A percentile compares a stretch with the other conserved stretches of the same genome.
These are phyloP conservation scores for Lepidurus packardi DNA, from an alignment of 1,140 invertebrate genomes.

Conservation along the genomic window DNA sequence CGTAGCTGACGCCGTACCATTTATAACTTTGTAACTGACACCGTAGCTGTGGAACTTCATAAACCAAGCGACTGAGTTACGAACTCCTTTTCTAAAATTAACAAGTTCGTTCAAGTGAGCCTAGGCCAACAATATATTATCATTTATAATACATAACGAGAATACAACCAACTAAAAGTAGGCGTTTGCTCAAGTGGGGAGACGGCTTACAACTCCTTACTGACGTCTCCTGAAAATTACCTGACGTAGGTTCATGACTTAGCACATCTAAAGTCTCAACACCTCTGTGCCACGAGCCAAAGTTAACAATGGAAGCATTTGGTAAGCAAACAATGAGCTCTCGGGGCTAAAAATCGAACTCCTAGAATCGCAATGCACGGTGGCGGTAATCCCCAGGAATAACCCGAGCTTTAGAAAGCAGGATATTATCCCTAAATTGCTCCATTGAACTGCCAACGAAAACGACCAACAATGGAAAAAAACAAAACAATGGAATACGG, in stretches of 20 bases:
- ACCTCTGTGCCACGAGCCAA: neutral
- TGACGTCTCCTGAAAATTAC: neutral
- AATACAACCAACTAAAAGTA: neutral
- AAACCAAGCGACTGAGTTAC: no score
- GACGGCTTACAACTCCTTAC: neutral
- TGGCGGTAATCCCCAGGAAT: conserved; percentile 13
- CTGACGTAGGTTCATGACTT: conserved; percentile 6
- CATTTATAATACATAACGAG: neutral
- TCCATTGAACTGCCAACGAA: neutral
- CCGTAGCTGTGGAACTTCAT: no score
- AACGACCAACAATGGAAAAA: neutral
- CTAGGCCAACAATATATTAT: neutral
- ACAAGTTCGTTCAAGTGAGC: no score
- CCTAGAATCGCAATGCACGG: neutral
- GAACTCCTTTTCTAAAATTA: no score
- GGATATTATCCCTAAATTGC: neutral
- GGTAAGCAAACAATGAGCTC: neutral
- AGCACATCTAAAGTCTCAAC: neutral
- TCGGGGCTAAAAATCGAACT: neutral
- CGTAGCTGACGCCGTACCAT: no score
- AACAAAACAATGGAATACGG: neutral
- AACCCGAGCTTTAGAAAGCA: conserved; percentile 15
- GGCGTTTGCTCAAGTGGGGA: neutral
- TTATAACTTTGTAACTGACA: no score
- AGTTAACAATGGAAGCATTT: neutral